Base-by-base conservation (phyloP, 2,888 invertebrate species). In the Parnassius smintheus region DNA sequence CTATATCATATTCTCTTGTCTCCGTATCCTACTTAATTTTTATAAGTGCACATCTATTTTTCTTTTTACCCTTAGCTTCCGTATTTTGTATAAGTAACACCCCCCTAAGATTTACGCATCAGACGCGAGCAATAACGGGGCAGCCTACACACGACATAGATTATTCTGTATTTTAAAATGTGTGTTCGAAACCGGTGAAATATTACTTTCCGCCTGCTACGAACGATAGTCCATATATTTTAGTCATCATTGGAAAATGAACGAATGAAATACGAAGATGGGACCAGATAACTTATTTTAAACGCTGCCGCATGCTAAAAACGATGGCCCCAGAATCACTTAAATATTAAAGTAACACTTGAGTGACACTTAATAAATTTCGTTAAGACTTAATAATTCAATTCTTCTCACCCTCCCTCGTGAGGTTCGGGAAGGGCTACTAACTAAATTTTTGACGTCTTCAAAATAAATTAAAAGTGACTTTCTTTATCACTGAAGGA, bases 121-220 rank as follows among this genome's bases (percentile, higher is more conserved):
- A 82, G 78, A 83, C 83, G 85, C 82, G 81, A 78, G 83, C 86
- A 86, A 86, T 88, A 87, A 86, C 84, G 83, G 69, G 69, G 67
- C 78, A 66, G 82, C 80, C 78, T 79, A 78, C 80, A 77, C 78
- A 78, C 80, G 78, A 80, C 76, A 78, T 75, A 76, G 80, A 81
- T 75, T 81, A 81, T 80, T 80, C 80, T 81, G 79, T 86, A 86
- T 86, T 90, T 90, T 89, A 88, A 91, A 90, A 88, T 83, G 82
- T 83, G 85, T 76, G 81, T 80, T 82, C 82, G 84, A 82, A 86
- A 86, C 81, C 76, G 71, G 83, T 89, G 86, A 91, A 88, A 90
- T 88, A 90, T 90, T 83, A 82, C 88, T 80, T 82, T 71, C 77
- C 76, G 75, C 75, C 80, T 80, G 74, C 78, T 80, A 78, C 75